Base-by-base conservation (phyloP, 2,888 invertebrate species). In the Rhamphomyia laevipes region DNA sequence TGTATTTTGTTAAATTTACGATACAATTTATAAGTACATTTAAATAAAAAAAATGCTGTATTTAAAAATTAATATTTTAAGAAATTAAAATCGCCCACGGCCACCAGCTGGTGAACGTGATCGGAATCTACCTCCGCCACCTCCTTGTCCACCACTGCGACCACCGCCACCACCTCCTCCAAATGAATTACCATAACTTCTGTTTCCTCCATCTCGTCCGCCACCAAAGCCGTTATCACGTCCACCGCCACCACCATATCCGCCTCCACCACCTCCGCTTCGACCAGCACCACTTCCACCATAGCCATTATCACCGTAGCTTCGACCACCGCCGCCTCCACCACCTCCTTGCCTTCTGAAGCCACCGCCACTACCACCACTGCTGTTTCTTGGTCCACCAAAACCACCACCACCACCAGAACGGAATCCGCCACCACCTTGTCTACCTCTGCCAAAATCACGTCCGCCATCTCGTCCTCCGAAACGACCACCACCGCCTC, bases 361-460 rank as follows among this genome's bases (percentile, higher is more conserved):
- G 62, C 52, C 52, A 49, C 55, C 53, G 47, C 55, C 30, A 11
- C 51, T 49, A 7, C 49, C 51, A 11, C 65, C 63, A 31, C 47
- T 16, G 9, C 57, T 55, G 43, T 52, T 52, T 41, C 55, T 50
- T 42, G 50, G 52, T 12, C 54, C 54, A 47, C 70, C 56, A 54
- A 75, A 74, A 17, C 74, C 70, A 41, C 67, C 55, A 62, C 66
- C 56, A 54, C 68, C 67, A 40, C 72, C 65, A 53, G 70, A 63
- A 51, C 70, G 77, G 46, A 76, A 69, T 45, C 76, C 73, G 50
- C 57, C 55, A 53, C 79, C 74, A 46, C 77, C 77, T 56, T 80
- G 77, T 56, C 81, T 74, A 50, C 69, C 66, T 53, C 68, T 67
- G 49, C 74, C 73, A 12, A 59, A 82, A 77, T 60, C 66, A 53